Conservation (phyloP, 2,113 vertebrate genomes). For the Grus americana region DNA sequence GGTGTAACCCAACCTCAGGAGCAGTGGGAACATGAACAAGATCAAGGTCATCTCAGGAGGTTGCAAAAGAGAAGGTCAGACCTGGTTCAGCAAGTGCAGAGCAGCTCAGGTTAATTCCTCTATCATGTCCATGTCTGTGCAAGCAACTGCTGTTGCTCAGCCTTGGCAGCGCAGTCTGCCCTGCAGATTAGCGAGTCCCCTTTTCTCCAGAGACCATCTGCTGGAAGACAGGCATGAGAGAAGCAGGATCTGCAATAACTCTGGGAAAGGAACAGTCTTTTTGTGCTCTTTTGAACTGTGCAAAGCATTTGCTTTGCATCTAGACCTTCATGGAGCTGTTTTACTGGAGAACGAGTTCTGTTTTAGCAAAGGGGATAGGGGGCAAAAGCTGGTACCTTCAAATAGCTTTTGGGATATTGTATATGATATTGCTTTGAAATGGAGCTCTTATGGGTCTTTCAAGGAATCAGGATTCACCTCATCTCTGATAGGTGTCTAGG, state of each 20-base stretch:
- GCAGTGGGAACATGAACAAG: background rate
- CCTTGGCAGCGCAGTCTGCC: background rate
- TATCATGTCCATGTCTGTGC: background rate
- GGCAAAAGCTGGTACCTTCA: background rate
- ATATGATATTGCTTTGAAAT: background rate
- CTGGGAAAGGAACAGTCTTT: background rate
- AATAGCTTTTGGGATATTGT: background rate
- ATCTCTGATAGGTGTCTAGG: background rate
- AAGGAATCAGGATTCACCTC: background rate
- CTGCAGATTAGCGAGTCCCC: background rate
- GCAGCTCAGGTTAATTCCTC: background rate
- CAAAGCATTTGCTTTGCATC: background rate
- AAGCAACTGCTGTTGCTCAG: background rate
- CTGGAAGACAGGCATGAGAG: background rate
- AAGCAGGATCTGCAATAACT: background rate
- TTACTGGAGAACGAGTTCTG: background rate
- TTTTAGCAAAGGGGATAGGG: background rate
- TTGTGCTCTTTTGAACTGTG: background rate
- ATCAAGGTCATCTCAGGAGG: conserved; percentile 41
- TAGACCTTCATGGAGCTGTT: background rate
- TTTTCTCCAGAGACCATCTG: background rate
- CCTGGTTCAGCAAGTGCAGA: background rate
- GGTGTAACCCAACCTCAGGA: background rate
- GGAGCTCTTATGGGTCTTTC: background rate
- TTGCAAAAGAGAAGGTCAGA: conserved; percentile 22